Evolutionary conservation across 2,797 vertebrate species (phyloP).

Genomic region (Phoebastria nigripes): DNA sequence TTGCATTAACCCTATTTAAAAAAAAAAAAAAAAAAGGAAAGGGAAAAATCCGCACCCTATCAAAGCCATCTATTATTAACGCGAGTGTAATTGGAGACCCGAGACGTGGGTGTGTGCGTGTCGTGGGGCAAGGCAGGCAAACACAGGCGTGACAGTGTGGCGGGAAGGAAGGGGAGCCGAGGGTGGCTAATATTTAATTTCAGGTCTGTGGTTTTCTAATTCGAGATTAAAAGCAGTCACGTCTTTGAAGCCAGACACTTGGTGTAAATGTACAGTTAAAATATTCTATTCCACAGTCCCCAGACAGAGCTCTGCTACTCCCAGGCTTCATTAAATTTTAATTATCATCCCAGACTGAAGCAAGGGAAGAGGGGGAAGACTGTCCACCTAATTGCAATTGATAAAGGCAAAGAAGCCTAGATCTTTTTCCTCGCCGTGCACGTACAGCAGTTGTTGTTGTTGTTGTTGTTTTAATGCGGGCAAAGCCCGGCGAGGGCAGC

Average conservation of each 20-base stretch:
- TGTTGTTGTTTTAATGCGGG: constrained; percentile 7
- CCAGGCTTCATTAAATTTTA: constrained; percentile 98
- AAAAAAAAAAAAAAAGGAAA: background rate
- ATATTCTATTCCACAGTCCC: constrained; percentile 95
- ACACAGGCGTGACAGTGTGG: constrained; percentile 60
- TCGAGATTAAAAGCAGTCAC: constrained; percentile 90
- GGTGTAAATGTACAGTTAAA: constrained; percentile 99
- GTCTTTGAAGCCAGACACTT: constrained; percentile 96
- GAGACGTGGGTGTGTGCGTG: constrained; percentile 50
- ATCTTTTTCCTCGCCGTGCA: background rate
- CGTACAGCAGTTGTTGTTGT: constrained; percentile 36
- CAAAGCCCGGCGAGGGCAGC: background rate
- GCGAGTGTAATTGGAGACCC: constrained; percentile 71
- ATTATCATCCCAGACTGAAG: constrained; percentile 94
- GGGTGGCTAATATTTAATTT: constrained; percentile 80
- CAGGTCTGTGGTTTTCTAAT: constrained; percentile 88
- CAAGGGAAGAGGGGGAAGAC: constrained; percentile 82
- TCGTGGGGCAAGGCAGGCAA: constrained; percentile 61
- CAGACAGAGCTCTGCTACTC: constrained; percentile 92
- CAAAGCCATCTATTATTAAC: constrained; percentile 77
- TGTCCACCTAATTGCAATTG: constrained; percentile 80
- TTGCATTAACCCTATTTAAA: constrained; percentile 80
- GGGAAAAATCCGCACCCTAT: constrained; percentile 46
- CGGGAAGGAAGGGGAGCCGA: constrained; percentile 72
- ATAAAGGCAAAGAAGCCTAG: constrained; percentile 64